Base-by-base conservation (phyloP, 2,888 invertebrate genomes). In the Aleiodes testaceus region DNA sequence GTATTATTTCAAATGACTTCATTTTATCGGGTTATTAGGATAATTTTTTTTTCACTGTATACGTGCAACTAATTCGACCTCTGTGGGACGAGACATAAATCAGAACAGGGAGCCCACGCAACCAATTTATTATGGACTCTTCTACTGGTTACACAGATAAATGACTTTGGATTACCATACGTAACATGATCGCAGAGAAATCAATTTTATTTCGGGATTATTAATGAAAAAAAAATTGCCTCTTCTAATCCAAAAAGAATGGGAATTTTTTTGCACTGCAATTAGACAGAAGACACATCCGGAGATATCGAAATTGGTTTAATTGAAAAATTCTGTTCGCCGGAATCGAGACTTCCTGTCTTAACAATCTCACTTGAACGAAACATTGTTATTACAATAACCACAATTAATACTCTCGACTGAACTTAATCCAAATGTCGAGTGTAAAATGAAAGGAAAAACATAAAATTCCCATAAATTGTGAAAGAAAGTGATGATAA, bases 291-390 rank as follows among this genome's bases (percentile, higher is more conserved):
- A 69, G 71, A 69, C 72, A 71, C 75, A 75, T 76, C 77, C 75
- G 76, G 77, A 9, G 9, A 70, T 72, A 74, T 75, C 72, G 69
- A 74, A 61, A 77, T 77, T 76, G 76, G 75, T 77, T 73, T 76
- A 77, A 76, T 77, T 75, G 77, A 73, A 71, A 74, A 64, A n/a
- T 26, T 74, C 71, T 75, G 73, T 75, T 75, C 70, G 73, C 72
- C 72, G 74, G 77, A 76, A 72, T 77, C 74, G 75, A 77, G 72
- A 74, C 76, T 73, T 77, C 75, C 77, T 72, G 77, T 11, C 67
- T 52, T 61, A 55, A 42, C 68, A 68, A 47, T 67, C 69, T 53
- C 36, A 61, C 42, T 50, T 49, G 14, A 42, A 36, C 45, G 42
- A n/a, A 30, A 26, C 20, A 63, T 55, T 36, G 50, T 66, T n/a